Conservation (phyloP, 1,140 invertebrate species). For the Drosophila quadrilineata region DNA sequence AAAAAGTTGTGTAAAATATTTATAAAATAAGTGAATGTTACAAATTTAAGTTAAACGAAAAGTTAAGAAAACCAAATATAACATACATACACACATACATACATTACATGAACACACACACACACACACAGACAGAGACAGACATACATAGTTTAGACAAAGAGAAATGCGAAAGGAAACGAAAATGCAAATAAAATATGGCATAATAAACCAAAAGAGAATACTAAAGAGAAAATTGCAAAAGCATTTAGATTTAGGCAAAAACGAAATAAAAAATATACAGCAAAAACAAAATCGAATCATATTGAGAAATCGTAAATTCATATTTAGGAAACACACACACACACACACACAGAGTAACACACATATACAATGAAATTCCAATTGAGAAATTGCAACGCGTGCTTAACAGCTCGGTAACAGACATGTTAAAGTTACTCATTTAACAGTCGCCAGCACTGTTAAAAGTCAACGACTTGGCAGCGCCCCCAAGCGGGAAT, state of each 20-base stretch:
- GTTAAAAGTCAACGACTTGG: too few species aligned
- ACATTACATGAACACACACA: slow-evolving; percentile 19
- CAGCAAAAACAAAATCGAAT: background rate
- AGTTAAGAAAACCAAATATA: slow-evolving; percentile 1
- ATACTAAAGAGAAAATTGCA: slow-evolving; percentile 29
- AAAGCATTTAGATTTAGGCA: slow-evolving; percentile 48
- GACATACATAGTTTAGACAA: slow-evolving; percentile 16
- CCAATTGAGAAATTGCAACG: too few species aligned
- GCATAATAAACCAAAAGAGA: slow-evolving; percentile 16
- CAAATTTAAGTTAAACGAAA: slow-evolving; percentile 33
- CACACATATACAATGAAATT: too few species aligned
- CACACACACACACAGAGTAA: slow-evolving; percentile 1
- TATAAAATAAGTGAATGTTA: slow-evolving; percentile 22
- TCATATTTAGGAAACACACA: slow-evolving; percentile 16
- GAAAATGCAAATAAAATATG: too few species aligned
- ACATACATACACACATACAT: background rate
- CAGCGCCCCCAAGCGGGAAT: too few species aligned
- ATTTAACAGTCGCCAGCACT: too few species aligned
- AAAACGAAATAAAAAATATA: slow-evolving; percentile 4
- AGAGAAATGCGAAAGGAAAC: too few species aligned
- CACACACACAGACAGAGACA: slow-evolving; percentile 14
- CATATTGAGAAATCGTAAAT: background rate
- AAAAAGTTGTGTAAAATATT: slow-evolving; percentile 43
- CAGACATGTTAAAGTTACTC: too few species aligned
- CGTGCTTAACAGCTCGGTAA: too few species aligned